Base-by-base conservation (phyloP, 2,888 invertebrate species). In the Pterostichus niger region DNA sequence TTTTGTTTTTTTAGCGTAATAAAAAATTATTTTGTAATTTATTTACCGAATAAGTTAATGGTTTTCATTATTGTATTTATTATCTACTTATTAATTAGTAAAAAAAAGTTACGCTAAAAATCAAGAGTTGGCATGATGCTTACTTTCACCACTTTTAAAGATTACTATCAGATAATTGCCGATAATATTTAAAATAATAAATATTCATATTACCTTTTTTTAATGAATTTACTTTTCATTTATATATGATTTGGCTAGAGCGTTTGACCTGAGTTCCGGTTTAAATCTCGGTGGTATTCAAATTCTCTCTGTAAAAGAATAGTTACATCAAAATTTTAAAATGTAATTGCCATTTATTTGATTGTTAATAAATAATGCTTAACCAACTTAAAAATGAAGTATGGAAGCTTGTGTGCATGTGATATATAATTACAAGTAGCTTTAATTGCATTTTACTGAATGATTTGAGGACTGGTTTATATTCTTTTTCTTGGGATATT, bases 111-210 rank as follows among this genome's bases (percentile, higher is more conserved):
- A 75, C 82, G 82, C 75, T 59, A 82, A 75, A 56, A 33, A 56
- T 35, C 73, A 82, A 82, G 75, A 61, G 73, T 68, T 73, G 75
- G 82, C 82, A 82, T 82, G 82, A 59, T 81, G 82, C 82, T 82
- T 82, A 82, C 59, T 68, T 52, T 75, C 49, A 75, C 52, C 75
- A 33, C 40, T 33, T 40, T 44, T 15, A 68, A 11, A 71, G 44
- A 44, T 40, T 71, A 15, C 44, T 71, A 17, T 71, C 17, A 44
- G 35, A 64, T 64, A 64, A 35, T n/a, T 64, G 1, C 11, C 11
- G n/a, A 64, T 61, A 59, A 24, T 24, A 24, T 52, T 40, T 40
- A 7, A 6, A 40, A 40, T 7, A 40, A 40, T 40, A 40, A 1
- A 9, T 5, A 40, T 24, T 2, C 24, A 24, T 24, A 1, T 24